Evolutionary conservation across 37 sponge, comb jelly and placozoan genomes (phyloP).

Genomic region (Dysidea cf. avara): DNA sequence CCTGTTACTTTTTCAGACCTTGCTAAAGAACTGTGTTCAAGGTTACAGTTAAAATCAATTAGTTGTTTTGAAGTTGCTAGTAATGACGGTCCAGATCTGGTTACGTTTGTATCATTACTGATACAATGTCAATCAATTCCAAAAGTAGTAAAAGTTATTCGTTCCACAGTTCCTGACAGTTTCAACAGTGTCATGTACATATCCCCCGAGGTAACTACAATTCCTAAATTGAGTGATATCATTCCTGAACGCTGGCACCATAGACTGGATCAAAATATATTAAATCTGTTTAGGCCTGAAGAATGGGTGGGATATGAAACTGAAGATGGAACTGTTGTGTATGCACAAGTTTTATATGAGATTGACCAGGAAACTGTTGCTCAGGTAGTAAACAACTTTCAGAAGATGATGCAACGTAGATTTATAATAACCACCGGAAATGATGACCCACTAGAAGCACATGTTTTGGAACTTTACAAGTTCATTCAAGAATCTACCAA

Average conservation of each 20-base stretch:
- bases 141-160: no score
- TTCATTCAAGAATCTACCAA: constrained; percentile 25
- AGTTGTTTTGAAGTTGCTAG: no score
- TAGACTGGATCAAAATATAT: constrained; percentile 8
- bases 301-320: constrained; percentile 62
- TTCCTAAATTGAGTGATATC: constrained; percentile 18
- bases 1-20: no score
- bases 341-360: constrained; percentile 37
- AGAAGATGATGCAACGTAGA: no score
- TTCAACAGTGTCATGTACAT: no score
- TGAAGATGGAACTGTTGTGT: constrained; percentile 15
- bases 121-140: no score
- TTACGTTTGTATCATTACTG: no score
- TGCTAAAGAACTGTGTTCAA: no score
- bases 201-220: no score
- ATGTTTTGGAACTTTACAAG: constrained; percentile 47
- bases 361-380: constrained; percentile 2
- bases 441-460: constrained; percentile 29
- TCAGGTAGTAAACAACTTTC: not conserved
- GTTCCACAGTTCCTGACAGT: no score
- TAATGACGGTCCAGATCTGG: no score
- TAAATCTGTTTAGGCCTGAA: constrained; percentile 35
- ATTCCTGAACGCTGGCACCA: constrained; percentile 36
- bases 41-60: no score
- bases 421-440: constrained; percentile 9